phyloP scores from a whole-genome alignment of 2,797 vertebrate genomes.

The Artibeus jamaicensis region DNA sequence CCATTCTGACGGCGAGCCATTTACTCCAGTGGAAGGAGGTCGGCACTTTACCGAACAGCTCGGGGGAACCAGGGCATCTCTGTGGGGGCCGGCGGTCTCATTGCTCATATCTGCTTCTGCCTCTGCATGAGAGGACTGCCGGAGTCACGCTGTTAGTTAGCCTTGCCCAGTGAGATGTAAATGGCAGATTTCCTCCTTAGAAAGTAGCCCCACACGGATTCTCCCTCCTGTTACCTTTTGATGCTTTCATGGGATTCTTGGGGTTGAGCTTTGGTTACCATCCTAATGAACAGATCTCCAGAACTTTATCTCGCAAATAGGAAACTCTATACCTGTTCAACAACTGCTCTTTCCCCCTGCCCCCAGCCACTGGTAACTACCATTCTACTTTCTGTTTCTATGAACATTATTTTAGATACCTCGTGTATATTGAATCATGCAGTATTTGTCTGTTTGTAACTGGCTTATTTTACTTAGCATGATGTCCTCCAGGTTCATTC shows the following conservation, averaged over 20 bases:
- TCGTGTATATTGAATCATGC: not conserved
- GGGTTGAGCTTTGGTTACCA: not conserved
- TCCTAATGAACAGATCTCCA: not conserved
- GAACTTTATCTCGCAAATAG: not conserved
- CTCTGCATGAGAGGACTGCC: not conserved
- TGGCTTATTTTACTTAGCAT: not conserved
- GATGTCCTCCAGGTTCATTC: not conserved
- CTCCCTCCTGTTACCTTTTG: slow-evolving; percentile 32
- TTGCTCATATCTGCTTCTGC: slow-evolving; percentile 1
- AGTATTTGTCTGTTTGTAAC: not conserved
- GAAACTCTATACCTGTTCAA: not conserved
- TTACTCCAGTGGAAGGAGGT: slow-evolving; percentile 17
- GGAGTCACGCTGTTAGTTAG: slow-evolving; percentile 34
- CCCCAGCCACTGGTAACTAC: not conserved
- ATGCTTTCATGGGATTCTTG: not conserved
- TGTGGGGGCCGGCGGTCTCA: not conserved
- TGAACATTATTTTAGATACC: not conserved
- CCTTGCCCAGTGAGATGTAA: slow-evolving; percentile 31
- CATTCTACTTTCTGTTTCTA: not conserved
- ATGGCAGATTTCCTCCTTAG: slow-evolving; percentile 44
- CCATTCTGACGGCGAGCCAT: not conserved
- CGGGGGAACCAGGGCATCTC: not conserved
- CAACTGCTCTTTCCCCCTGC: not conserved
- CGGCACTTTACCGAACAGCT: not conserved
- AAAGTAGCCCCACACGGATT: slow-evolving; percentile 28